These are phyloP conservation scores for Sarcophilus harrisii DNA, from an alignment of 2,797 vertebrate species.

Conservation along the genomic window DNA sequence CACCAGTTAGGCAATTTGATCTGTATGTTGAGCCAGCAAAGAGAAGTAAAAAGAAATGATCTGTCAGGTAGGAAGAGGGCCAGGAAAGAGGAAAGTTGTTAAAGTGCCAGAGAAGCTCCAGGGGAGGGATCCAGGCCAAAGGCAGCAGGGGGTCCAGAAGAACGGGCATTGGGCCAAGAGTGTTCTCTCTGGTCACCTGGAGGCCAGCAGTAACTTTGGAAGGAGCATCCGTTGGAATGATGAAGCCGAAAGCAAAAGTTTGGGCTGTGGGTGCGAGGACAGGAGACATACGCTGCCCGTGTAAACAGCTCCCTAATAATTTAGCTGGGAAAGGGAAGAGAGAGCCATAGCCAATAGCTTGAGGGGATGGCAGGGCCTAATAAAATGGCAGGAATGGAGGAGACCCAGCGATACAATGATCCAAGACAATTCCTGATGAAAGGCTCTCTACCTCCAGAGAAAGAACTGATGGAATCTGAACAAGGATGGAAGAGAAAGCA, in stretches of 20 bases:
- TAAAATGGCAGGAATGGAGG: neutral
- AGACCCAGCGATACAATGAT: neutral
- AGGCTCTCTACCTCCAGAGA: neutral
- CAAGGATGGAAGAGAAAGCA: neutral
- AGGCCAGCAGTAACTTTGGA: neutral
- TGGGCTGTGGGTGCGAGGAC: neutral
- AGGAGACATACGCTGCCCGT: neutral
- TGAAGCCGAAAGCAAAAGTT: neutral
- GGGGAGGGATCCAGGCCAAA: neutral
- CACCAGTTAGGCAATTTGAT: neutral
- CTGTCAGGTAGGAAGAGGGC: neutral
- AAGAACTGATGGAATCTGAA: neutral
- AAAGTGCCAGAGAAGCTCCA: neutral
- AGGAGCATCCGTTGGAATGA: neutral
- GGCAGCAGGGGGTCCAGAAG: neutral
- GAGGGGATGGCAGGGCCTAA: neutral
- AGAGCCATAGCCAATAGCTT: no score
- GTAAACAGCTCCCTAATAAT: neutral
- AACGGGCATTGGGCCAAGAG: neutral
- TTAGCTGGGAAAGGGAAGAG: no score
- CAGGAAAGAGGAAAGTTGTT: neutral
- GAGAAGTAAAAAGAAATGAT: neutral
- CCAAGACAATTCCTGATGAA: neutral
- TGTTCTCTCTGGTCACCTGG: neutral
- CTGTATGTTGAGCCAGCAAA: neutral